phyloP scores from a whole-genome alignment of 2,888 invertebrate genomes.

The Acanthosepion esculentum region DNA sequence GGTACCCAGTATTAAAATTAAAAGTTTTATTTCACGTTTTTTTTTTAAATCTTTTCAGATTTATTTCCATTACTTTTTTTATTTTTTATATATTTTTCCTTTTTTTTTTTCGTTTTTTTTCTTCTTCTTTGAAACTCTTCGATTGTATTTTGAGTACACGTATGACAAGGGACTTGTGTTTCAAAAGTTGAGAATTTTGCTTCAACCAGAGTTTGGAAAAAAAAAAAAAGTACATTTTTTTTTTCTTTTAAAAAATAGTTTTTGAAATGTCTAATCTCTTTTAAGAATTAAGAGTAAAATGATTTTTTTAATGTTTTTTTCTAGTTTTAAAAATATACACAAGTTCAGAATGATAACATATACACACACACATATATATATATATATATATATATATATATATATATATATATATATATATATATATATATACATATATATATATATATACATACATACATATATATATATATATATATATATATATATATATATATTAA shows the following conservation, averaged over 20 bases:
- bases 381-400: too few species aligned
- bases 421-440: too few species aligned
- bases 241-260: background rate
- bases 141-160: background rate
- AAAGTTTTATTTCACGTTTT: background rate
- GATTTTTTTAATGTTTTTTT: background rate
- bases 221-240: background rate
- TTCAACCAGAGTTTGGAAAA: conserved; percentile 24
- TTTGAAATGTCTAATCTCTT: background rate
- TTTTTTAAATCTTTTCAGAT: background rate
- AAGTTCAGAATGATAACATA: too few species aligned
- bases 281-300: background rate
- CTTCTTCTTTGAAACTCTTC: background rate
- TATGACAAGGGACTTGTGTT: conserved; percentile 46
- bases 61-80: background rate
- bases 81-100: background rate
- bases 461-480: background rate
- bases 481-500: background rate
- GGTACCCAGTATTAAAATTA: too few species aligned
- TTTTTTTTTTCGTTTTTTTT: background rate
- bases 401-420: too few species aligned
- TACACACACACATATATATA: too few species aligned
- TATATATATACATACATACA: background rate
- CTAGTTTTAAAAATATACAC: too few species aligned
- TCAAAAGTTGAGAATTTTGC: background rate